Base-by-base conservation (phyloP, 2,888 invertebrate genomes). In the Sarcophaga caerulescens region DNA sequence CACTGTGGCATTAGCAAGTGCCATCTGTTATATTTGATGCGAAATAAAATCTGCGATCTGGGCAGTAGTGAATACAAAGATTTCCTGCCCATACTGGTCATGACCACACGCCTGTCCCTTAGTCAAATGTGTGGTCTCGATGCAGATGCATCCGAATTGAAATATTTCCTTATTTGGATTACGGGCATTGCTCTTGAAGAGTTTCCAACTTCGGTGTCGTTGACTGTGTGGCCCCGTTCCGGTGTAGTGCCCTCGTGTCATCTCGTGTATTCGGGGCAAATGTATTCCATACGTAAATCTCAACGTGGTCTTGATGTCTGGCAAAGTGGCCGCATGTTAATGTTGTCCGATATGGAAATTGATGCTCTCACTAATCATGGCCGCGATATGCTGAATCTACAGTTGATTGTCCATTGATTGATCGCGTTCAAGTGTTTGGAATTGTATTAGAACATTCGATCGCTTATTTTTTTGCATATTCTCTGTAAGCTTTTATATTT, bases 111-210 rank as follows among this genome's bases (percentile, higher is more conserved):
- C 10, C 65, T 91, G 3, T 87, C 86, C 12, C 44, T 90, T 1
- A 44, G 81, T 0, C 89, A 91, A 0, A 69, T 91, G 11, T 89
- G 89, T 35, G 23, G 74, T 17, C 4, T 12, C 4, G 12, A 17
- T 44, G 69, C 71, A 21, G 12, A 69, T 19, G 3, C 10, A 62
- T 57, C 68, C 47, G 52, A 25, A 4, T 83, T 70, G 0, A 89
- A 90, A 19, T 74, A 90, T 57, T 87, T 90, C 25, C 87, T 93
- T 68, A 88, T 93, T 57, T 92, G 92, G 93, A 73, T 93, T 25
- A 90, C 91, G 1, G 90, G 91, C 57, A 81, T 91, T 25, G 86
- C 89, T 11, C 89, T 91, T 4, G 87, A 88, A 0, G 87, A 90
- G 17, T 60, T 89, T 8, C 88, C 89, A 1, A 79, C 91, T 8